Conservation (phyloP, 2,888 invertebrate species). For the Drosophila mercatorum region DNA sequence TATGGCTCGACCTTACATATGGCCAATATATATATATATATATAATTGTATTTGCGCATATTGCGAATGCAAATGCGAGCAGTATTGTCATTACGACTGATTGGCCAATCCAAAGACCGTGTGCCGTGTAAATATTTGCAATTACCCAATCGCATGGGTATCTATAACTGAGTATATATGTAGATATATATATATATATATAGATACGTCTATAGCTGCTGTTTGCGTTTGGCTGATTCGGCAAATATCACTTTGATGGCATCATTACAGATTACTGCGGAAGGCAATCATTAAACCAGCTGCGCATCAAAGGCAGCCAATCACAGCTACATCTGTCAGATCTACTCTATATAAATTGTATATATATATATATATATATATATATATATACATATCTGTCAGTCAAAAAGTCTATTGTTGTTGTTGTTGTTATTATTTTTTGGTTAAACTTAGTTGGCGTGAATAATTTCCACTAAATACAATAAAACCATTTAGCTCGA, state of each 20-base stretch:
- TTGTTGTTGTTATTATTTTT: neutral
- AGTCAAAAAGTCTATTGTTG: slow-evolving; percentile 15
- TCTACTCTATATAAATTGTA: slow-evolving; percentile 1
- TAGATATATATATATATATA: neutral
- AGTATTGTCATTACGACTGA: slow-evolving; percentile 63
- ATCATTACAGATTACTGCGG: slow-evolving; percentile 20
- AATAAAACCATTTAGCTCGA: slow-evolving; percentile 70
- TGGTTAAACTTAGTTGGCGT: slow-evolving; percentile 69
- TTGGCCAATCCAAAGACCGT: slow-evolving; percentile 53
- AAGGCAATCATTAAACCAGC: slow-evolving; percentile 38
- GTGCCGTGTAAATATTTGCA: slow-evolving; percentile 45
- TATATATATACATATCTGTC: neutral
- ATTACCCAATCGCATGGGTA: slow-evolving; percentile 23
- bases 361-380: neutral
- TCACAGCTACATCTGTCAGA: slow-evolving; percentile 15
- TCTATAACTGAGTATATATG: neutral
- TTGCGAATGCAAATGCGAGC: slow-evolving; percentile 47
- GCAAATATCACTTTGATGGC: slow-evolving; percentile 32
- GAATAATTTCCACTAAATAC: slow-evolving; percentile 77
- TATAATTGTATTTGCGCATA: slow-evolving; percentile 6
- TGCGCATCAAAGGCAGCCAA: slow-evolving; percentile 24
- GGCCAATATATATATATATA: slow-evolving; percentile 23
- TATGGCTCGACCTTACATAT: slow-evolving; percentile 26
- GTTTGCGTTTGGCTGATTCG: neutral
- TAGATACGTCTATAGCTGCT: neutral